These are phyloP conservation scores for Entomobrya proxima DNA, from an alignment of 2,888 invertebrate genomes.

Conservation along the genomic window DNA sequence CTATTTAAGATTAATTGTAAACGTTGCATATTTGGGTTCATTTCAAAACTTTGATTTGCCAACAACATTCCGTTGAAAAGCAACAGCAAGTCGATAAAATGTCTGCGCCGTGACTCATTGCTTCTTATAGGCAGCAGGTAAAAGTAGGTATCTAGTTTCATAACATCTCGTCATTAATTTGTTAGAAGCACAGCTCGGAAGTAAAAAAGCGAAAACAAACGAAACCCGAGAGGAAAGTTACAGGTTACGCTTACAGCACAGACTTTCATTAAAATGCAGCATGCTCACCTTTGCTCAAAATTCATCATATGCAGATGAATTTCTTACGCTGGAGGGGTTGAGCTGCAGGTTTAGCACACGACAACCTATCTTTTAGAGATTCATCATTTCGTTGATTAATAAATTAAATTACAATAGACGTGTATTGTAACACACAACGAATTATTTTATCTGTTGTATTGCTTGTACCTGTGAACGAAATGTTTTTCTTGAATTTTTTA, in stretches of 20 bases:
- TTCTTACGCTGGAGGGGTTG: slow-evolving; percentile 36
- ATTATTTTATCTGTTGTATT: too few relatives aligned
- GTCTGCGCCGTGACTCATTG: background rate
- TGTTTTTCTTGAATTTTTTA: too few relatives aligned
- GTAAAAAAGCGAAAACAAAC: too few relatives aligned
- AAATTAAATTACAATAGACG: background rate
- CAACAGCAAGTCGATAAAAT: background rate
- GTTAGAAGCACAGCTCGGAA: too few relatives aligned
- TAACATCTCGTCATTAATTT: slow-evolving; percentile 33
- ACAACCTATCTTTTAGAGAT: slow-evolving; percentile 26
- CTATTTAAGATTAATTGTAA: too few relatives aligned
- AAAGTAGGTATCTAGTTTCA: slow-evolving; percentile 52
- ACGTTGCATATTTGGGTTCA: background rate
- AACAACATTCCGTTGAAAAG: slow-evolving; percentile 19
- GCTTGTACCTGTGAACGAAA: too few relatives aligned
- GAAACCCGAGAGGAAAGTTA: background rate
- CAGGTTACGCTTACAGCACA: background rate
- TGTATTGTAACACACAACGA: background rate
- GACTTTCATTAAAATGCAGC: slow-evolving; percentile 37
- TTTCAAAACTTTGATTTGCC: background rate
- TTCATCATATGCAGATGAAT: background rate
- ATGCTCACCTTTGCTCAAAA: background rate
- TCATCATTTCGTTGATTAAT: background rate
- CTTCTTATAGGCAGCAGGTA: too few relatives aligned
- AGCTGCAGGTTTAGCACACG: slow-evolving; percentile 40